Evolutionary conservation across 1,140 invertebrate species (phyloP), one percentile per base, ranked within the genome.

Genomic region (Catajapyx aquilonaris): DNA sequence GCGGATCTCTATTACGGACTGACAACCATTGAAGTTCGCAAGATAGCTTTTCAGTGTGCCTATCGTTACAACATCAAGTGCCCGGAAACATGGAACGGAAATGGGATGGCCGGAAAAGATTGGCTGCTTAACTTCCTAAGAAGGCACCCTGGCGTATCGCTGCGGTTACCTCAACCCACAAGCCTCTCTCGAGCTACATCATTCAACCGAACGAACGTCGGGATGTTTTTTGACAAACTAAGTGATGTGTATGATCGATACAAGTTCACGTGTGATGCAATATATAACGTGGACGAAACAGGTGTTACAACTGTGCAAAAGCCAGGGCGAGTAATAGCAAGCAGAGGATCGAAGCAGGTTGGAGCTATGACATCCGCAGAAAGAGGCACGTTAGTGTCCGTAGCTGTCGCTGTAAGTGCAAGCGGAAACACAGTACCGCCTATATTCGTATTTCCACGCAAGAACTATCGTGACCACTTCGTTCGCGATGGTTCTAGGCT

Each of bases 271-370:
- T 20, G 45, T 17, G 11, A 30, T 7, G 41, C 44, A 4, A 60
- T 65, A 17, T 62, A 50, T 34, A 64, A 65, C 44, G 44, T 61
- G 10, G 61, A 65, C 47, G 63, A 65, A 46, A 63, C 57, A 4
- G 61, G 59, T 11, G 43, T 60, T 25, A 56, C 53, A 20, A 62
- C 59, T 10, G 57, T 64, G 2, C 50, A 60, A 20, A 57, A 55
- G 43, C 51, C 52, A 16, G 34, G 41, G 31, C 61, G 57, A 44
- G 48, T 68, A 36, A 41, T 65, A 15, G 50, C 54, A 33, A 44
- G 38, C 37, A 51, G 46, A 48, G 59, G 57, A 22, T 35, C 42
- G 20, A 54, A 53, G 39, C 53, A 64, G 49, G 51, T 64, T 2
- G 57, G 55, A 20, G 25, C 48, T 38, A 36, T 60, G 10, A 60